A percentile compares a stretch with the other conserved stretches of the same genome.
These are phyloP conservation scores for Porphyrio hochstetteri DNA, from an alignment of 2,113 vertebrate species.

Conservation along the genomic window DNA sequence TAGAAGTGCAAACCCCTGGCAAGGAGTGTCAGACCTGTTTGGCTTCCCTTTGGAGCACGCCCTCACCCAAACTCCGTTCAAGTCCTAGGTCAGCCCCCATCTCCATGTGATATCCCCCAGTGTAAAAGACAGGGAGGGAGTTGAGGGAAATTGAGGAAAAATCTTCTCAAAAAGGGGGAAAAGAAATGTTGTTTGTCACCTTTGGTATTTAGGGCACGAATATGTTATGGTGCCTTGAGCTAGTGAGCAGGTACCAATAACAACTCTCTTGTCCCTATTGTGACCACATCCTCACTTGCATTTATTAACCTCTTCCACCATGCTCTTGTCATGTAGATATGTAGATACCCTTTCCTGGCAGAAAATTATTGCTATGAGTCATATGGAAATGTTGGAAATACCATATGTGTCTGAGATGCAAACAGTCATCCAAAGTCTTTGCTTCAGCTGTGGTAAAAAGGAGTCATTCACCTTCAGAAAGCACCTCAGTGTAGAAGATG, in stretches of 20 bases:
- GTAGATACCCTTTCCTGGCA: neutral
- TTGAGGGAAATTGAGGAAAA: neutral
- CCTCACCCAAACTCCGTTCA: neutral
- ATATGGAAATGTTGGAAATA: neutral
- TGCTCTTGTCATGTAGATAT: neutral
- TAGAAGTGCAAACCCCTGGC: neutral
- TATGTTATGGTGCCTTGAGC: accelerated
- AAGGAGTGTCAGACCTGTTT: neutral
- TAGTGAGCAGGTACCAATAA: neutral
- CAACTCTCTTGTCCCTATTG: neutral
- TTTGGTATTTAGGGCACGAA: neutral
- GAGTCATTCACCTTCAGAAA: neutral
- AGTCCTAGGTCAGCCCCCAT: neutral
- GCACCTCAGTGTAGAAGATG: neutral
- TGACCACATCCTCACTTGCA: neutral
- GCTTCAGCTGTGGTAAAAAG: neutral
- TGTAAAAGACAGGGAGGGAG: neutral
- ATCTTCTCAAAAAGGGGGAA: neutral
- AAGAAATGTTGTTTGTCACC: neutral
- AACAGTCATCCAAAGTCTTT: neutral
- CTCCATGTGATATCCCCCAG: neutral
- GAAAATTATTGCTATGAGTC: neutral
- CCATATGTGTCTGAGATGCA: neutral
- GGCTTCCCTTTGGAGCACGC: neutral
- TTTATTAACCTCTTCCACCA: neutral